Evolutionary conservation across 1,140 invertebrate species (phyloP).

Genomic region (Cyphomyrmex costatus): DNA sequence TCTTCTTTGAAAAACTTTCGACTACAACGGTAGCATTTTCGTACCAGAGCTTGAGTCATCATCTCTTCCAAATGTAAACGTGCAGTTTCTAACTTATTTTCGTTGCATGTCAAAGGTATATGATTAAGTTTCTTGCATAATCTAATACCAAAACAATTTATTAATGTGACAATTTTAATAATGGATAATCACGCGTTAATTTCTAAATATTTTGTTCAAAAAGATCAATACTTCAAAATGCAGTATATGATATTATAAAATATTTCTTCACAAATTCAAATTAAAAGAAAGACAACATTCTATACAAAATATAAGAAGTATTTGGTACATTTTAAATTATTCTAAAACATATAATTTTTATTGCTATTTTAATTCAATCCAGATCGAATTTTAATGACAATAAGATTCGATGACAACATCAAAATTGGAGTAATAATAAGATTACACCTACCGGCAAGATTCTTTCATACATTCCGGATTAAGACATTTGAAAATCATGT

Average conservation of each 20-base stretch:
- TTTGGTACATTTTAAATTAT: too few species aligned
- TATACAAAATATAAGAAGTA: too few species aligned
- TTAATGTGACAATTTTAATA: conserved; percentile 2
- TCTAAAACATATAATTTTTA: too few species aligned
- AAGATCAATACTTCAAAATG: neutral
- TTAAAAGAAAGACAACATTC: too few species aligned
- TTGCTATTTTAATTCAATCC: too few species aligned
- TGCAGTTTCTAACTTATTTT: conserved; percentile 88
- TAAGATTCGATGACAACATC: too few species aligned
- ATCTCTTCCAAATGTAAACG: conserved; percentile 89
- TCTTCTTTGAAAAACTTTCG: conserved; percentile 88
- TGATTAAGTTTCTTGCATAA: conserved; percentile 89
- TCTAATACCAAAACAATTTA: conserved; percentile 79
- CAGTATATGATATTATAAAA: conserved; percentile 10
- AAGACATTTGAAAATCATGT: conserved; percentile 89
- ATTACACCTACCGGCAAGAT: conserved; percentile 86
- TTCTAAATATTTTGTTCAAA: neutral
- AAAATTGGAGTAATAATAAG: too few species aligned
- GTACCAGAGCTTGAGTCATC: conserved; percentile 90
- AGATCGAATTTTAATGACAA: too few species aligned
- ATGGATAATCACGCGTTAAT: conserved; percentile 1
- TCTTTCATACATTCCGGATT: conserved; percentile 90
- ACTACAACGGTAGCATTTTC: conserved; percentile 89
- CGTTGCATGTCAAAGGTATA: conserved; percentile 89
- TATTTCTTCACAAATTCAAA: too few species aligned